Conservation (phyloP, 2,113 vertebrate species). For the Percopsis transmontana region DNA sequence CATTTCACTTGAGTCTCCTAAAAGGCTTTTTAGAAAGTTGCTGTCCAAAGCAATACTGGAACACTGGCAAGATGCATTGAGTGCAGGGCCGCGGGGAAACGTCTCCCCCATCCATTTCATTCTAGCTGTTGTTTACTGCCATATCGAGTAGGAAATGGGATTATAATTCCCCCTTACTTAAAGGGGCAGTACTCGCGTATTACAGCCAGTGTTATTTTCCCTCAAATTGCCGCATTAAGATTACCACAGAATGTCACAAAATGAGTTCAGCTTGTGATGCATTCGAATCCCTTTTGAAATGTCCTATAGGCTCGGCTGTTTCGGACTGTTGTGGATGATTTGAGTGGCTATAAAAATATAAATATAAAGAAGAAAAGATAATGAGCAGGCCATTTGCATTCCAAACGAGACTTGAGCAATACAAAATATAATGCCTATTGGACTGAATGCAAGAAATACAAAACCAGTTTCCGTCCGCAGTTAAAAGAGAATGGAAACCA, state of each 20-base stretch:
- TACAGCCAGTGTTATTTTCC: slow-evolving; percentile 49
- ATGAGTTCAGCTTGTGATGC: too few relatives aligned
- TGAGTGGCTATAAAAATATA: too few relatives aligned
- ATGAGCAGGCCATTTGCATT: too few relatives aligned
- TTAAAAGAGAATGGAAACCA: too few relatives aligned
- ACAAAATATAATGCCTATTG: too few relatives aligned
- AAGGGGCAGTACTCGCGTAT: slow-evolving; percentile 54
- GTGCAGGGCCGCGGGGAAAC: slow-evolving; percentile 51
- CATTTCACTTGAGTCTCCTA: slow-evolving; percentile 72
- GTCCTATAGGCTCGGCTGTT: too few relatives aligned
- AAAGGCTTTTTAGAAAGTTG: slow-evolving; percentile 77
- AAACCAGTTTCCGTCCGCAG: too few relatives aligned
- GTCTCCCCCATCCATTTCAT: slow-evolving; percentile 65
- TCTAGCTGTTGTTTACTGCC: slow-evolving; percentile 71
- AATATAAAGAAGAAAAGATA: too few relatives aligned
- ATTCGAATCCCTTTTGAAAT: too few relatives aligned
- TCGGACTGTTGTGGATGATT: too few relatives aligned
- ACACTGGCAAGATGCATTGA: slow-evolving; percentile 72
- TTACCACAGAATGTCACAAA: neutral
- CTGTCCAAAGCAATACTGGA: slow-evolving; percentile 77
- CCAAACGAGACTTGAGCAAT: too few relatives aligned
- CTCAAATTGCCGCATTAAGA: slow-evolving; percentile 35
- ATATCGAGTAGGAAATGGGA: slow-evolving; percentile 75
- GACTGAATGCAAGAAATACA: too few relatives aligned
- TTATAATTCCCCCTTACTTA: slow-evolving; percentile 70